Percentiles rank a stretch among this genome's conserved stretches.
These are phyloP conservation scores for Antechinus flavipes DNA, from an alignment of 2,113 vertebrate species.

Conservation along the genomic window DNA sequence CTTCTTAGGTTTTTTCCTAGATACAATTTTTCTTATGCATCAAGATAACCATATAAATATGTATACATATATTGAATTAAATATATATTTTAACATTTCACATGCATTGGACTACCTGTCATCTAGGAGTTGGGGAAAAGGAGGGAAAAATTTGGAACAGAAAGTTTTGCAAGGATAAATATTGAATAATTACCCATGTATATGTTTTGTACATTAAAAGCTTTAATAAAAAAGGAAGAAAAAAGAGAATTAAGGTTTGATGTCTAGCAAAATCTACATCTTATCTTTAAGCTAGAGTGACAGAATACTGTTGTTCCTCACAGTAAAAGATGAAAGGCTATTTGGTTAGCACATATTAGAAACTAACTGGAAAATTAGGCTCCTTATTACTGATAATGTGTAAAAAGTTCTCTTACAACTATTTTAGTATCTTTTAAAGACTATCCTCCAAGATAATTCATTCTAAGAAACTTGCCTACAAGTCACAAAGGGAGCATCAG, in stretches of 20 bases:
- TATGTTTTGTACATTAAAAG: too few species aligned
- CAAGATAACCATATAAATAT: too few species aligned
- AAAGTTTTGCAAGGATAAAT: too few species aligned
- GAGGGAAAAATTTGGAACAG: too few species aligned
- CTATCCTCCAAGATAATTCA: conserved; percentile 33
- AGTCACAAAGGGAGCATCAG: not conserved
- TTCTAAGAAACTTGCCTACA: not conserved
- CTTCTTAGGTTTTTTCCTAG: too few species aligned
- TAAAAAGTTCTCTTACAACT: conserved; percentile 19
- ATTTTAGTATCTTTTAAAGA: conserved; percentile 11
- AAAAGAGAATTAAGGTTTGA: not conserved
- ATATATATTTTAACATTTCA: too few species aligned
- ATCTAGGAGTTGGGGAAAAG: too few species aligned
- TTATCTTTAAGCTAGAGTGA: conserved; percentile 20
- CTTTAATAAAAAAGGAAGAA: too few species aligned
- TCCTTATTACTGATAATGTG: conserved; percentile 1
- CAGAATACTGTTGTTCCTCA: not conserved
- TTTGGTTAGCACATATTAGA: conserved; percentile 10
- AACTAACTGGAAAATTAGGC: not conserved
- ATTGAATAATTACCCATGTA: too few species aligned
- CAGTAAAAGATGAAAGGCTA: conserved; percentile 31
- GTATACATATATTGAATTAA: too few species aligned
- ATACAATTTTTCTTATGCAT: too few species aligned
- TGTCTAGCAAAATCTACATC: conserved; percentile 8
- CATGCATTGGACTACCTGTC: too few species aligned